A percentile compares a stretch with the other conserved stretches of the same genome.
These are phyloP conservation scores for Telenomus remus DNA, from an alignment of 1,140 invertebrate genomes.

Conservation along the genomic window DNA sequence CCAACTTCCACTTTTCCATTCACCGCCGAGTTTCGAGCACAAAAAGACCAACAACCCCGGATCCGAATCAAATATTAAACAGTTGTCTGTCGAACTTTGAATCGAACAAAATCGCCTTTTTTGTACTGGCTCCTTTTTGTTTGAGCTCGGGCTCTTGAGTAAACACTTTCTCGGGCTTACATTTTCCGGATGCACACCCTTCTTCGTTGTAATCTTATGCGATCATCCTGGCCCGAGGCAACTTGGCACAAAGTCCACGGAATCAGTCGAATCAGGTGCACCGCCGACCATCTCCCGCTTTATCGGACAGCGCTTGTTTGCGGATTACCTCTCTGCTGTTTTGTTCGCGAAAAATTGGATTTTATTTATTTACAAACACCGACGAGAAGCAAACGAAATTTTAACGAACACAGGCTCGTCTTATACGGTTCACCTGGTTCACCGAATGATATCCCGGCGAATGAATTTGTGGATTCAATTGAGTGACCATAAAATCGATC, in stretches of 20 bases:
- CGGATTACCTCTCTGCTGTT: too few species aligned
- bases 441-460: too few species aligned
- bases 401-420: too few species aligned
- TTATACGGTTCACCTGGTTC: too few species aligned
- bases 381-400: too few species aligned
- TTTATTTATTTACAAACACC: too few species aligned
- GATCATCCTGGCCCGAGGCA: conserved; percentile 35
- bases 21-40: not conserved
- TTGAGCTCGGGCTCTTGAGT: conserved; percentile 60
- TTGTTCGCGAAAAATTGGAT: too few species aligned
- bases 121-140: conserved; percentile 60
- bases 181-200: conserved; percentile 55
- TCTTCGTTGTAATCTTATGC: conserved; percentile 36
- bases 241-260: not conserved
- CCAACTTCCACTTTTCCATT: not conserved
- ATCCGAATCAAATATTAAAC: too few species aligned
- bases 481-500: too few species aligned
- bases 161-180: conserved; percentile 61
- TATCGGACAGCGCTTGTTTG: too few species aligned
- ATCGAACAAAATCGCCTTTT: conserved; percentile 51
- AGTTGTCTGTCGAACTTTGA: not conserved
- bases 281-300: not conserved
- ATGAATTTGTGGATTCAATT: too few species aligned
- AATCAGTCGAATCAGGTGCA: conserved; percentile 13
- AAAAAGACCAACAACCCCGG: too few species aligned